Percentiles rank a stretch among this genome's conserved stretches.
Conservation (phyloP, 2,888 invertebrate species). For the Leptarthrus brevirostris region DNA sequence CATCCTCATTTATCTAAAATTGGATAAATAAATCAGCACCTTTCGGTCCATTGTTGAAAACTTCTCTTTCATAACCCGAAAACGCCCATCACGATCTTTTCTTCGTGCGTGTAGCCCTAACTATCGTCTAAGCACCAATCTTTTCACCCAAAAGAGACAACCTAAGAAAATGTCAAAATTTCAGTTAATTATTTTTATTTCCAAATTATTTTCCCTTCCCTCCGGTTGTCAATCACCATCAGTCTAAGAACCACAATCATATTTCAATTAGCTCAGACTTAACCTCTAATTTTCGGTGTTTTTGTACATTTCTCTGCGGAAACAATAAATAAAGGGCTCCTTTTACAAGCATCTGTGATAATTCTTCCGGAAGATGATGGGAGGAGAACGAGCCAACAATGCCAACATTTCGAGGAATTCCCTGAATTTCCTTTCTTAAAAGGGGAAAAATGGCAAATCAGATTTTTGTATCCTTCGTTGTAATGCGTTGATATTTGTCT, state of each 20-base stretch:
- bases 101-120: background rate
- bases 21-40: no score
- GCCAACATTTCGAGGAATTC: background rate
- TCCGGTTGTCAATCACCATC: conserved; percentile 6
- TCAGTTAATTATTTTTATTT: conserved; percentile 27
- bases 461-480: no score
- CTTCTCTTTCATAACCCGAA: no score
- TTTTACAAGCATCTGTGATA: conserved; percentile 21
- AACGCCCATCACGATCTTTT: no score
- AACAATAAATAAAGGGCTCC: conserved; percentile 24
- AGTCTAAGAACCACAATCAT: conserved; percentile 24
- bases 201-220: background rate
- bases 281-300: conserved; percentile 43
- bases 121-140: background rate
- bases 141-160: background rate
- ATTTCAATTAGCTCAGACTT: conserved; percentile 40
- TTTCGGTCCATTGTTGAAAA: no score
- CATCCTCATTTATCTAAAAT: no score
- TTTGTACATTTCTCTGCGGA: conserved; percentile 22
- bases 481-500: no score
- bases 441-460: background rate
- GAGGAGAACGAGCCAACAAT: background rate
- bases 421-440: background rate
- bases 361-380: background rate
- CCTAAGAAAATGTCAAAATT: conserved; percentile 22